These are phyloP conservation scores for Drosophila borborema DNA, from an alignment of 2,888 invertebrate genomes.

Conservation along the genomic window DNA sequence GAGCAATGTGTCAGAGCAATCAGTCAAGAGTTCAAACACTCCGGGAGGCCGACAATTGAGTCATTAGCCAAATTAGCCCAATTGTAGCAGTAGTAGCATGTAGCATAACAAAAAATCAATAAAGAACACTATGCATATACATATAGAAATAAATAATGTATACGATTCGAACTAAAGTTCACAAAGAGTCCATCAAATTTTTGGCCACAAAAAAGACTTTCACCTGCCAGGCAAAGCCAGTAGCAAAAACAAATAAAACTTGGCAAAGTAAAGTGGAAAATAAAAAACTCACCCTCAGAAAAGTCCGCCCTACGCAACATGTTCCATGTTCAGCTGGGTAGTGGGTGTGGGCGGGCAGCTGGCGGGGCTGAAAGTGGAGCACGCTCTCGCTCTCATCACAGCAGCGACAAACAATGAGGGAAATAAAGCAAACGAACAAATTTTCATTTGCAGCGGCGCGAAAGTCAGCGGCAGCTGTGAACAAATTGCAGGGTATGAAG, in stretches of 20 bases:
- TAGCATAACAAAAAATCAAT: slow-evolving; percentile 15
- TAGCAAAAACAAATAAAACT: slow-evolving; percentile 22
- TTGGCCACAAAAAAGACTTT: slow-evolving; percentile 20
- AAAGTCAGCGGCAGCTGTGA: slow-evolving; percentile 23
- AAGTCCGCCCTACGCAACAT: slow-evolving; percentile 74
- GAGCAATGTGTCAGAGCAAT: slow-evolving; percentile 28
- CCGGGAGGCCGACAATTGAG: slow-evolving; percentile 35
- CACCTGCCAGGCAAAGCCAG: slow-evolving; percentile 22
- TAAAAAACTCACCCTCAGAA: slow-evolving; percentile 40
- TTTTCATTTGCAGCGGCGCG: slow-evolving; percentile 47
- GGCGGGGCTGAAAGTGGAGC: slow-evolving; percentile 65
- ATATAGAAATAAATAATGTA: not conserved
- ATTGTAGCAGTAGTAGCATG: slow-evolving; percentile 9
- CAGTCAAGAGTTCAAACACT: slow-evolving; percentile 20
- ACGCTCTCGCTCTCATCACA: slow-evolving; percentile 22
- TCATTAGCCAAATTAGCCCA: slow-evolving; percentile 46
- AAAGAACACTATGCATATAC: not conserved
- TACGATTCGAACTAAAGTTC: slow-evolving; percentile 14
- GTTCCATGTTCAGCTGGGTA: slow-evolving; percentile 65
- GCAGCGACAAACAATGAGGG: slow-evolving; percentile 39
- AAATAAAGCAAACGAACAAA: slow-evolving; percentile 53
- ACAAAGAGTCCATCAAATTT: slow-evolving; percentile 7
- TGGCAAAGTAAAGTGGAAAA: slow-evolving; percentile 12
- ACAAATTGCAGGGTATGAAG: slow-evolving; percentile 3
- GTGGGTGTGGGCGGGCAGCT: not conserved